phyloP scores from a whole-genome alignment of 2,113 vertebrate species.

The Smithornis capensis region DNA sequence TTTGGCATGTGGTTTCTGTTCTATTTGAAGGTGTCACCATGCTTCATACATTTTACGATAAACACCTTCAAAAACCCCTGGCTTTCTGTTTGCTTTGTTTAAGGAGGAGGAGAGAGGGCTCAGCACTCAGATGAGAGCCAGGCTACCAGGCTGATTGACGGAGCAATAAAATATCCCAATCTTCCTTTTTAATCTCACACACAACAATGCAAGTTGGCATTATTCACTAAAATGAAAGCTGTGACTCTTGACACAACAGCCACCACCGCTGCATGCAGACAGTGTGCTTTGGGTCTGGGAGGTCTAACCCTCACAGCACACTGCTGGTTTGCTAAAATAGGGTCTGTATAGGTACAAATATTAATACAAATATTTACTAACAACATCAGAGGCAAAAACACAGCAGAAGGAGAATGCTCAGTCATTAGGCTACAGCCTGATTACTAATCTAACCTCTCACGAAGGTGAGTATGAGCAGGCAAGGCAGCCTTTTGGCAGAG shows the following conservation, averaged over 20 bases:
- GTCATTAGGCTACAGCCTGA: neutral
- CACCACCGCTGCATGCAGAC: neutral
- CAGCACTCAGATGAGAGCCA: neutral
- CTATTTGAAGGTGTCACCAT: neutral
- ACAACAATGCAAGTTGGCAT: neutral
- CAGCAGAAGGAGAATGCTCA: neutral
- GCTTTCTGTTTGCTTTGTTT: constrained; percentile 23
- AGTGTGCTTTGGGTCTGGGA: neutral
- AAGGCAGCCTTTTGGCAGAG: neutral
- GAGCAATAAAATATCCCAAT: constrained; percentile 57
- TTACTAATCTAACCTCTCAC: neutral
- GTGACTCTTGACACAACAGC: neutral
- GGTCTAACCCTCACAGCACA: neutral
- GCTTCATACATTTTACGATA: neutral
- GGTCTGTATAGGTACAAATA: neutral
- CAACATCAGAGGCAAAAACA: neutral
- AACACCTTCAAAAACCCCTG: neutral
- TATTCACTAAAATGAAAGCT: constrained; percentile 6
- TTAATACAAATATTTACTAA: neutral
- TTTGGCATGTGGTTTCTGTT: constrained; percentile 9
- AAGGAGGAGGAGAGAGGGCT: neutral
- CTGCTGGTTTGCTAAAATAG: neutral
- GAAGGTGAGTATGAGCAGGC: neutral
- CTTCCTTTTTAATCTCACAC: constrained; percentile 45
- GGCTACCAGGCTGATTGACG: constrained; percentile 36